phyloP scores from a whole-genome alignment of 2,797 vertebrate genomes.

The Gymnoscopelus microlampas region DNA sequence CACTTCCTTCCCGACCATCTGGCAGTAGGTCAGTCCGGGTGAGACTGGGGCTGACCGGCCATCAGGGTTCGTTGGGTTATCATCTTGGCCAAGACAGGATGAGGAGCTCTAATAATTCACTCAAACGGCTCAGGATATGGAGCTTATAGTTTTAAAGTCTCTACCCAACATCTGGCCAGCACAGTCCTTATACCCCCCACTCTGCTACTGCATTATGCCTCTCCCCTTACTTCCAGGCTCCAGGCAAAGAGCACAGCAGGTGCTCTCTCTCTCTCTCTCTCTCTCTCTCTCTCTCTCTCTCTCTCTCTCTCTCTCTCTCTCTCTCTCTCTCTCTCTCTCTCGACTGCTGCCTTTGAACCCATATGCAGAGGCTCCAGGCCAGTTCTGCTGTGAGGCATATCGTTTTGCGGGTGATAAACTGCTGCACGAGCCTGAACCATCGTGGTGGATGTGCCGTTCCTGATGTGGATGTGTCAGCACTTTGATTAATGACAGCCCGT shows the following conservation, averaged over 20 bases:
- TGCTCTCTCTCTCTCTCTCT: neutral
- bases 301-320: neutral
- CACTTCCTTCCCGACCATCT: slow-evolving; percentile 50
- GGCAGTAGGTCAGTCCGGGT: slow-evolving; percentile 38
- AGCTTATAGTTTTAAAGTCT: slow-evolving; percentile 47
- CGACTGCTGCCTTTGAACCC: too few relatives aligned
- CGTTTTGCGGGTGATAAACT: too few relatives aligned
- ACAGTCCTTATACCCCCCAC: slow-evolving; percentile 24
- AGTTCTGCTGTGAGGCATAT: too few relatives aligned
- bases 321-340: neutral
- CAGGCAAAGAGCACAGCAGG: too few relatives aligned
- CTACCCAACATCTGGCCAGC: slow-evolving; percentile 60
- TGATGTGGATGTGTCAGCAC: too few relatives aligned
- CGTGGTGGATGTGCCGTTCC: too few relatives aligned
- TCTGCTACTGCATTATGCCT: neutral
- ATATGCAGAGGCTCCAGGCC: neutral
- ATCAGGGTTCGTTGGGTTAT: slow-evolving; percentile 41
- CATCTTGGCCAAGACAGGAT: slow-evolving; percentile 4
- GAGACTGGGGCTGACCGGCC: slow-evolving; percentile 23
- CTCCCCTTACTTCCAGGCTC: neutral
- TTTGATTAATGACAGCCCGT: too few relatives aligned
- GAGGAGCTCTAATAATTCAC: slow-evolving; percentile 55
- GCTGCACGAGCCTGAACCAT: too few relatives aligned
- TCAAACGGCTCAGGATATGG: slow-evolving; percentile 44
- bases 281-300: neutral